Conservation (phyloP, 2,888 invertebrate genomes). For the Tenthredo distinguenda region DNA sequence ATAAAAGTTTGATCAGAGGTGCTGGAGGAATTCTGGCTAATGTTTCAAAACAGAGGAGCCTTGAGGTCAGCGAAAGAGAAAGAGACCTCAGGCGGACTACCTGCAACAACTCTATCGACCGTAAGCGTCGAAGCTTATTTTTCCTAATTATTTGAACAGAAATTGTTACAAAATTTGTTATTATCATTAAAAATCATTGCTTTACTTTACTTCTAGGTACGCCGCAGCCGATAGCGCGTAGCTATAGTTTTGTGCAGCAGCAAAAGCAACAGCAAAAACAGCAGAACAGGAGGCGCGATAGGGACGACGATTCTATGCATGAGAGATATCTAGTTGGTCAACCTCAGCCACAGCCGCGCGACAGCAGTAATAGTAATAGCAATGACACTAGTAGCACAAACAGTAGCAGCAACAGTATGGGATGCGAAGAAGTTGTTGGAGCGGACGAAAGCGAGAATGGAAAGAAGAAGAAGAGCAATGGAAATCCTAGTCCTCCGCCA, state of each 20-base stretch:
- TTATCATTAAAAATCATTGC: not conserved
- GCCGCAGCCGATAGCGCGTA: conserved; percentile 80
- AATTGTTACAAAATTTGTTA: not conserved
- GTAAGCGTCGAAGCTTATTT: conserved; percentile 59
- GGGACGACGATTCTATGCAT: conserved; percentile 90
- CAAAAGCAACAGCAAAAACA: conserved; percentile 69
- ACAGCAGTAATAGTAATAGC: conserved; percentile 72
- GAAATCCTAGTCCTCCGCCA: conserved; percentile 75
- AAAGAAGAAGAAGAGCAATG: conserved; percentile 75
- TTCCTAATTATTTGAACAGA: not conserved
- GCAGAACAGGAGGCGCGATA: conserved; percentile 77
- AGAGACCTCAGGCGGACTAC: conserved; percentile 76
- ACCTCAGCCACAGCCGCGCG: conserved; percentile 74
- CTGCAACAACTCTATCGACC: conserved; percentile 73
- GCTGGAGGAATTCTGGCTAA: conserved; percentile 67
- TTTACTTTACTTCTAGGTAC: conserved; percentile 62
- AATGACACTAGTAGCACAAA: conserved; percentile 72
- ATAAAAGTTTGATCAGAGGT: conserved; percentile 75
- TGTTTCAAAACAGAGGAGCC: conserved; percentile 79
- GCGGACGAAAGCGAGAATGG: conserved; percentile 68
- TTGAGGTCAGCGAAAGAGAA: conserved; percentile 79
- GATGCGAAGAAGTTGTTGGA: conserved; percentile 69
- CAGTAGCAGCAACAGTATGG: conserved; percentile 69
- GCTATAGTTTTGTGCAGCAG: conserved; percentile 82
- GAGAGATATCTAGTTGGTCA: conserved; percentile 85